Evolutionary conservation across 2,113 vertebrate genomes (phyloP).

Genomic region (Equus przewalskii): DNA sequence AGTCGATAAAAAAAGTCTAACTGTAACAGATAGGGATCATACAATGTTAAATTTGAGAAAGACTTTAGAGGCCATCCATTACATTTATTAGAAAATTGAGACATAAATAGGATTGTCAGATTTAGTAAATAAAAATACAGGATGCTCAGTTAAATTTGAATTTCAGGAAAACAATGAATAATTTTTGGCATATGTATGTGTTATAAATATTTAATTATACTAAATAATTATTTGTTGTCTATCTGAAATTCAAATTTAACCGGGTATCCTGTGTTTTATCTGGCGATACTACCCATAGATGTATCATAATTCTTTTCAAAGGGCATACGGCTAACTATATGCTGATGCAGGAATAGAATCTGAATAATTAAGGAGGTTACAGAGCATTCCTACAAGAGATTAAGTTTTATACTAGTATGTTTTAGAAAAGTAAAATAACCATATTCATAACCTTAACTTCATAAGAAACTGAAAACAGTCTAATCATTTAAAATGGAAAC

Average conservation of each 20-base stretch:
- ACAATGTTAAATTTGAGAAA: background rate
- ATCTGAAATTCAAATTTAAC: constrained; percentile 38
- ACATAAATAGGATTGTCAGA: background rate
- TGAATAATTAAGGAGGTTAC: background rate
- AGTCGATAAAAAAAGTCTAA: background rate
- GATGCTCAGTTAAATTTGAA: background rate
- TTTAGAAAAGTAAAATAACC: constrained; percentile 33
- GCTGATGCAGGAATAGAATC: background rate
- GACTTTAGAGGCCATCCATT: background rate
- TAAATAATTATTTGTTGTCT: background rate
- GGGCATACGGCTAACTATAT: background rate
- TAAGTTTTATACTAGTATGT: background rate
- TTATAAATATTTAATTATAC: constrained; percentile 19
- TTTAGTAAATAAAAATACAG: constrained; percentile 41
- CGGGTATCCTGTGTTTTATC: background rate
- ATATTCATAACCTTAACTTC: background rate
- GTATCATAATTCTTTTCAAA: background rate
- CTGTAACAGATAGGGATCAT: background rate
- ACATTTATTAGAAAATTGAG: constrained; percentile 21
- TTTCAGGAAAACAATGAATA: constrained; percentile 22
- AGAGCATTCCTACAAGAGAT: background rate
- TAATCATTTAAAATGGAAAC: constrained; percentile 23
- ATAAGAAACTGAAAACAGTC: constrained; percentile 12
- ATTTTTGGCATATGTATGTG: background rate
- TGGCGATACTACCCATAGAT: background rate